Percentiles rank a stretch among this genome's conserved stretches.
These are phyloP conservation scores for Miniopterus natalensis DNA, from an alignment of 2,113 vertebrate genomes.

Conservation along the genomic window DNA sequence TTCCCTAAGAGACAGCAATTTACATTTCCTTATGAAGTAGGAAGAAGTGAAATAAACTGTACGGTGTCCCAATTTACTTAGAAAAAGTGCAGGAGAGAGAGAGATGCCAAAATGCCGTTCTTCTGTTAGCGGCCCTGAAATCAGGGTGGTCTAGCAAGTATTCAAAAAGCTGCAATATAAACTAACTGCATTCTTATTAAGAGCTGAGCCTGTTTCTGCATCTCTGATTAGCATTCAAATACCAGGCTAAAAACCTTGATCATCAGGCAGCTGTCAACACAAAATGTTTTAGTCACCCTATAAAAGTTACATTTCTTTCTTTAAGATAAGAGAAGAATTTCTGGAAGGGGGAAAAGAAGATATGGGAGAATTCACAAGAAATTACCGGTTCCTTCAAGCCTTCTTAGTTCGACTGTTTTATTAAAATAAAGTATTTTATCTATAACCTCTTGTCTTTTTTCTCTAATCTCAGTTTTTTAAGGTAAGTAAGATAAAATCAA, in stretches of 20 bases:
- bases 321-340: slow-evolving; percentile 84
- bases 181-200: slow-evolving; percentile 67
- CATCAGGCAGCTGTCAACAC: slow-evolving; percentile 73
- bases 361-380: slow-evolving; percentile 71
- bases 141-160: slow-evolving; percentile 74
- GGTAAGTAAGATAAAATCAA: slow-evolving; percentile 64
- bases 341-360: slow-evolving; percentile 29
- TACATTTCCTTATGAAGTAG: slow-evolving; percentile 56
- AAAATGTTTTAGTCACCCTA: slow-evolving; percentile 75
- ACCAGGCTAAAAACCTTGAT: slow-evolving; percentile 78
- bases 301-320: slow-evolving; percentile 82
- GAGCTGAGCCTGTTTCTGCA: slow-evolving; percentile 45
- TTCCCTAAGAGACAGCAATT: slow-evolving; percentile 6
- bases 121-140: slow-evolving; percentile 6
- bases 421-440: slow-evolving; percentile 18
- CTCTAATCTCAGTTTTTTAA: slow-evolving; percentile 41
- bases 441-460: background rate
- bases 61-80: slow-evolving; percentile 13
- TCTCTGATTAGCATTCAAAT: slow-evolving; percentile 71
- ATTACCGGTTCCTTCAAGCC: slow-evolving; percentile 34
- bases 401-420: slow-evolving; percentile 24
- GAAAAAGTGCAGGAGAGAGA: background rate
- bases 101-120: slow-evolving; percentile 4
- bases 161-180: slow-evolving; percentile 62
- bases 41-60: slow-evolving; percentile 12